phyloP scores from a whole-genome alignment of 2,888 invertebrate genomes.

The Melolontha melolontha region DNA sequence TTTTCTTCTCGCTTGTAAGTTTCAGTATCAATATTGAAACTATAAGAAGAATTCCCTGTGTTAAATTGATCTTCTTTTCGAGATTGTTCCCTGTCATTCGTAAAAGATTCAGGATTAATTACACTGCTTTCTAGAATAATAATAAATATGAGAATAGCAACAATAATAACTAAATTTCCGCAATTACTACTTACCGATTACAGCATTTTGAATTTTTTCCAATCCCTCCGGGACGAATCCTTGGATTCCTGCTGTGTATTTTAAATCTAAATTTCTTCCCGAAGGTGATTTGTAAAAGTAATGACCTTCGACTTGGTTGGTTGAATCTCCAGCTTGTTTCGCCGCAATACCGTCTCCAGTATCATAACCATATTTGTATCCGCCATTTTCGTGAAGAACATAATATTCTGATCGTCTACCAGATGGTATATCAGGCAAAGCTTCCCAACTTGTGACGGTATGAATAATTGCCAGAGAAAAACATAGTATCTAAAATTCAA shows the following conservation, averaged over 20 bases:
- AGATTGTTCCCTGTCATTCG: no score
- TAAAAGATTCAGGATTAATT: no score
- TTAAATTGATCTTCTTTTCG: no score
- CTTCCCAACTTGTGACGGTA: slow-evolving; percentile 55
- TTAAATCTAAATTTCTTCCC: slow-evolving; percentile 55
- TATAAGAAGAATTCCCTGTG: slow-evolving; percentile 49
- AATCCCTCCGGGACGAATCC: slow-evolving; percentile 57
- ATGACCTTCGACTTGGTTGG: slow-evolving; percentile 59
- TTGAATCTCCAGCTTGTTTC: slow-evolving; percentile 57
- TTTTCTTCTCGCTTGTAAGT: slow-evolving; percentile 52
- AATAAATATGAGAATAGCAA: no score
- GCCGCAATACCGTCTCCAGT: slow-evolving; percentile 61
- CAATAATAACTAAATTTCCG: not conserved
- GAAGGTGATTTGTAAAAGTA: slow-evolving; percentile 55
- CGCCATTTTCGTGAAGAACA: slow-evolving; percentile 62
- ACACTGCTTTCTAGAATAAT: no score
- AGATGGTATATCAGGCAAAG: slow-evolving; percentile 56
- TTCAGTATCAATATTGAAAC: slow-evolving; percentile 51
- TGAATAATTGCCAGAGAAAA: not conserved
- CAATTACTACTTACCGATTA: not conserved
- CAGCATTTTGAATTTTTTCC: slow-evolving; percentile 35
- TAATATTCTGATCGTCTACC: slow-evolving; percentile 61
- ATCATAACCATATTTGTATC: slow-evolving; percentile 57
- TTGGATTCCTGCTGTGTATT: slow-evolving; percentile 59
- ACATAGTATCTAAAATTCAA: slow-evolving; percentile 3